Percentiles rank a stretch among this genome's conserved stretches.
Conservation (phyloP, 2,888 invertebrate genomes). For the Thumatha senex region DNA sequence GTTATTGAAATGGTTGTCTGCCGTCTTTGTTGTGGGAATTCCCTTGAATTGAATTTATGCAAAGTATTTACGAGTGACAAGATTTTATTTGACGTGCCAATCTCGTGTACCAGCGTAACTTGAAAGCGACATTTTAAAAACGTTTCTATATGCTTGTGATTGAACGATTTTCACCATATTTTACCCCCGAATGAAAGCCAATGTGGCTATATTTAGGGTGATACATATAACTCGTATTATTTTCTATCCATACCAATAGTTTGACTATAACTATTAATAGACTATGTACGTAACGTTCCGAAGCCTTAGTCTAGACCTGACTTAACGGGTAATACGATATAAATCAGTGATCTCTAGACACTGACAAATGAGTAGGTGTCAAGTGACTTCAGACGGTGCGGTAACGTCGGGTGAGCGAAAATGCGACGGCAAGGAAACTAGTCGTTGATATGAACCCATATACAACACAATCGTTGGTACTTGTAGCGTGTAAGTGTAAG, state of each 20-base stretch:
- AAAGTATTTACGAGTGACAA: slow-evolving; percentile 78
- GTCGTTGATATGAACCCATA: slow-evolving; percentile 29
- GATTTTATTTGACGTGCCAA: slow-evolving; percentile 76
- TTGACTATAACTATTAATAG: too few relatives aligned
- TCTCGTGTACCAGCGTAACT: slow-evolving; percentile 56
- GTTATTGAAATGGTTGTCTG: slow-evolving; percentile 72
- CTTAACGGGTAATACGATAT: slow-evolving; percentile 1
- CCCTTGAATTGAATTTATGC: slow-evolving; percentile 74
- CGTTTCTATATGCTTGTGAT: slow-evolving; percentile 43
- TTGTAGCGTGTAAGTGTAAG: slow-evolving; percentile 20
- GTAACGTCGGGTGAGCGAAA: slow-evolving; percentile 17
- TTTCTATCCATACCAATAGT: too few relatives aligned
- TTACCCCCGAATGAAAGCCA: slow-evolving; percentile 31
- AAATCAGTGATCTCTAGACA: slow-evolving; percentile 11
- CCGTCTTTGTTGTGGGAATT: slow-evolving; percentile 75
- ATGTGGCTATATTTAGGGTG: slow-evolving; percentile 2
- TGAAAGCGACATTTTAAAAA: slow-evolving; percentile 54
- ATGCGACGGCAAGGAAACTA: slow-evolving; percentile 20
- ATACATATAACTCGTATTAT: too few relatives aligned
- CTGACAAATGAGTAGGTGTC: slow-evolving; percentile 32
- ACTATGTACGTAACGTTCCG: too few relatives aligned
- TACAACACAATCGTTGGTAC: slow-evolving; percentile 40
- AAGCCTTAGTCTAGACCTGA: too few relatives aligned
- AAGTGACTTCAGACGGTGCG: slow-evolving; percentile 15
- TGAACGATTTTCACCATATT: slow-evolving; percentile 52